Conservation (phyloP, 1,140 invertebrate genomes). For the Drosophila seguyi region DNA sequence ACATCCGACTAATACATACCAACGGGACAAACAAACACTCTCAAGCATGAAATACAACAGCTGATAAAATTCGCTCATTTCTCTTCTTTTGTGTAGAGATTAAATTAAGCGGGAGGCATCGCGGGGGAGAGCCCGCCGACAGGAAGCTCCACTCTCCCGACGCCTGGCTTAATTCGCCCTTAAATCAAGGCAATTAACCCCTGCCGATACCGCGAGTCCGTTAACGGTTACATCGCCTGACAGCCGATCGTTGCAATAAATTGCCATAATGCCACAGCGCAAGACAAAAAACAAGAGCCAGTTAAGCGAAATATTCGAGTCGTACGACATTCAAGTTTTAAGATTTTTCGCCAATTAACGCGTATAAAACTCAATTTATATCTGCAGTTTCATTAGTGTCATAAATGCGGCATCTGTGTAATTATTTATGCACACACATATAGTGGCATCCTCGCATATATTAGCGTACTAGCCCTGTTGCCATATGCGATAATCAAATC, state of each 20-base stretch:
- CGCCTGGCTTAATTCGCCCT: slow-evolving; percentile 34
- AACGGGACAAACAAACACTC: slow-evolving; percentile 13
- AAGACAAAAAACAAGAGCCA: slow-evolving; percentile 27
- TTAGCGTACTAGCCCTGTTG: slow-evolving; percentile 14
- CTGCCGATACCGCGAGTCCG: slow-evolving; percentile 2
- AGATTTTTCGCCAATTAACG: slow-evolving; percentile 66
- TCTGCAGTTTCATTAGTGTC: slow-evolving; percentile 50
- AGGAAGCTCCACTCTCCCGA: slow-evolving; percentile 23
- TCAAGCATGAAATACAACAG: slow-evolving; percentile 73
- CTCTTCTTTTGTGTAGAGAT: slow-evolving; percentile 22
- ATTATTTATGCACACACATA: slow-evolving; percentile 5
- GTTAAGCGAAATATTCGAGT: slow-evolving; percentile 1
- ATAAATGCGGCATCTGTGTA: slow-evolving; percentile 7
- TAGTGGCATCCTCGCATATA: slow-evolving; percentile 11
- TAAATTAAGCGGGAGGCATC: slow-evolving; percentile 3
- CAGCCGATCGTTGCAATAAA: slow-evolving; percentile 43
- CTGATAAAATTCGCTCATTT: slow-evolving; percentile 60
- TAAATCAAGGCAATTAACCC: slow-evolving; percentile 56
- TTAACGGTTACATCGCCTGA: slow-evolving; percentile 40
- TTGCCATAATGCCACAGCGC: slow-evolving; percentile 12
- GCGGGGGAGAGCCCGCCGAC: not conserved
- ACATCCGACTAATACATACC: not conserved
- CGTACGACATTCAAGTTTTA: slow-evolving; percentile 31
- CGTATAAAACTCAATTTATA: slow-evolving; percentile 52
- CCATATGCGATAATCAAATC: slow-evolving; percentile 47